Evolutionary conservation across 2,888 invertebrate species (phyloP), one percentile per base, ranked within the genome.

Genomic region (Papilio protenor): DNA sequence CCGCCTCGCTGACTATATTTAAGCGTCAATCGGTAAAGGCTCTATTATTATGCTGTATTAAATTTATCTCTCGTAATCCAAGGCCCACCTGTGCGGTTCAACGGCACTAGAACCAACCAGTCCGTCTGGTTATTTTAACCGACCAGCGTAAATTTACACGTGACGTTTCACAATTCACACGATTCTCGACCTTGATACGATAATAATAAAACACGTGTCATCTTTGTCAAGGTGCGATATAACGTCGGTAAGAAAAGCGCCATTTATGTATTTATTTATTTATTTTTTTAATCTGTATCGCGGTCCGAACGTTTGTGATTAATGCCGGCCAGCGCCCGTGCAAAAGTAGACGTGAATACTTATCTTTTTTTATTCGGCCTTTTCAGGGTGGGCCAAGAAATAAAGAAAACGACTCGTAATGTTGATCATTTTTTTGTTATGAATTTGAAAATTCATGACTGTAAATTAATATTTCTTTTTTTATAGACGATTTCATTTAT

Each of bases 61-160:
- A 90, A 90, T 91, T 89, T 91, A 93, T 93, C 89, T 92, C 89
- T 90, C 91, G 89, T 92, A 91, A 91, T 91, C 91, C 93, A 93
- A 92, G 91, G 92, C 90, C 92, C 92, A 91, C 91, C 91, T 91
- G 91, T 88, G 88, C 89, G 89, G 93, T 94, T 94, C 93, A 94
- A 90, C 92, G 93, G 89, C 92, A 90, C 92, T 92, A 91, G 85
- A 85, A 86, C 85, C 87, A 87, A 92, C 93, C 92, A 89, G 93
- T 92, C 85, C 83, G 88, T 90, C 93, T 91, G 91, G 93, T 93
- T 91, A 90, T 84, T 82, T 85, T 83, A 83, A 91, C 89, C 86
- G 84, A 84, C 88, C 89, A 88, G 87, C 86, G 85, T 89, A 88
- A 88, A 87, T 91, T 89, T 90, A 90, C 90, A 89, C 89, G 85